A percentile compares a stretch with the other conserved stretches of the same genome.
These are phyloP conservation scores for Cephus runcator DNA, from an alignment of 2,888 invertebrate genomes.

Conservation along the genomic window DNA sequence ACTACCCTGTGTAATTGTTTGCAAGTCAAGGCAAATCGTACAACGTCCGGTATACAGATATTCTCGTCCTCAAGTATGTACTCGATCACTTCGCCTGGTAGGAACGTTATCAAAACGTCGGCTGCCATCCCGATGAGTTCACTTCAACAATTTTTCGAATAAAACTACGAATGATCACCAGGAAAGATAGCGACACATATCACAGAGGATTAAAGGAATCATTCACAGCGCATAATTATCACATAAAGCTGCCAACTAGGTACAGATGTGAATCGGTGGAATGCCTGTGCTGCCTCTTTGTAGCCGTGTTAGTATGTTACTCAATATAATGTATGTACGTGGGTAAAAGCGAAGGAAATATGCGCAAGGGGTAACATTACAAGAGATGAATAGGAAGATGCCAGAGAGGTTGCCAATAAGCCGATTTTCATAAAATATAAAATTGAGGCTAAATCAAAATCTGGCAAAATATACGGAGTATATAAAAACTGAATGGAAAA, in stretches of 20 bases:
- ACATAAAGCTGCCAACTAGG: not conserved
- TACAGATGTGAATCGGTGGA: not conserved
- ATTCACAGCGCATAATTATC: not conserved
- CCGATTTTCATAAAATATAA: too few relatives aligned
- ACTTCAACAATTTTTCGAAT: not conserved
- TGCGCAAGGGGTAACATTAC: too few relatives aligned
- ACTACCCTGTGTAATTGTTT: constrained; percentile 67
- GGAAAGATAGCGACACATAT: not conserved
- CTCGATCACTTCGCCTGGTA: constrained; percentile 54
- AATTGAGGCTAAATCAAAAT: too few relatives aligned
- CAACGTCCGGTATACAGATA: constrained; percentile 62
- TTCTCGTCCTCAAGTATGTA: constrained; percentile 50
- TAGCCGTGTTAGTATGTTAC: not conserved
- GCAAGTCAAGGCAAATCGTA: constrained; percentile 69
- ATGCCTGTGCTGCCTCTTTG: not conserved
- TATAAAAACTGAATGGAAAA: too few relatives aligned
- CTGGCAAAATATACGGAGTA: too few relatives aligned
- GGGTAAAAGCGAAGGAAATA: too few relatives aligned
- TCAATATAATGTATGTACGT: too few relatives aligned
- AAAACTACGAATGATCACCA: not conserved
- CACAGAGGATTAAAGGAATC: not conserved
- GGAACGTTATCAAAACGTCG: constrained; percentile 43
- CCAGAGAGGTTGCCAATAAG: too few relatives aligned
- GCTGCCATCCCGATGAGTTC: constrained; percentile 36
- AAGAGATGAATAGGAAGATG: too few relatives aligned